Percentiles rank a stretch among this genome's conserved stretches.
Conservation (phyloP, 1,140 invertebrate genomes). For the Eciton burchellii region DNA sequence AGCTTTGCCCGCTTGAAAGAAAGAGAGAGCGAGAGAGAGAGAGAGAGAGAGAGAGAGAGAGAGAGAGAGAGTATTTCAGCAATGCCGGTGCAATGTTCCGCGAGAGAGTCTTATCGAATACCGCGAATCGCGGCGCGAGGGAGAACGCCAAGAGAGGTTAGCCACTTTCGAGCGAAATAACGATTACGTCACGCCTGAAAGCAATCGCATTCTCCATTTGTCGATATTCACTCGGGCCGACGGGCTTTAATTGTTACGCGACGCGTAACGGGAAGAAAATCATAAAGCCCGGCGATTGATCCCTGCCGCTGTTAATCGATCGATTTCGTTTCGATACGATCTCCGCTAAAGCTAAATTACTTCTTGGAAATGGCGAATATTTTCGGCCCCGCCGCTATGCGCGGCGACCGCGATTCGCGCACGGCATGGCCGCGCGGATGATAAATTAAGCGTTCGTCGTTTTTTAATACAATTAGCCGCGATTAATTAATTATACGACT, state of each 20-base stretch:
- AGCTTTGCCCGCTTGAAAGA: too few species aligned
- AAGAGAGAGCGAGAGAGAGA: too few species aligned
- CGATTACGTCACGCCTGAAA: slow-evolving; percentile 9
- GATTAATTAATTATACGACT: slow-evolving; percentile 13
- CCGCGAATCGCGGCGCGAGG: neutral
- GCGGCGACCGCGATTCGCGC: neutral
- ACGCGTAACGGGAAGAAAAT: slow-evolving; percentile 17
- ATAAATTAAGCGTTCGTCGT: slow-evolving; percentile 2
- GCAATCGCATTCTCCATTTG: slow-evolving; percentile 31
- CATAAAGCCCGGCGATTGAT: slow-evolving; percentile 30
- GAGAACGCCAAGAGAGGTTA: neutral
- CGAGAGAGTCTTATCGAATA: too few species aligned
- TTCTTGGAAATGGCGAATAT: slow-evolving; percentile 19
- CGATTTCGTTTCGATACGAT: slow-evolving; percentile 32
- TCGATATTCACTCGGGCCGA: slow-evolving; percentile 4
- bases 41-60: too few species aligned
- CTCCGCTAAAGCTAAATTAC: slow-evolving; percentile 5
- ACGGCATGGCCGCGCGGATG: neutral
- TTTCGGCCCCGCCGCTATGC: slow-evolving; percentile 9
- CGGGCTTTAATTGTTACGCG: slow-evolving; percentile 7
- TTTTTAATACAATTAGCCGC: neutral
- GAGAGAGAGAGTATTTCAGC: too few species aligned
- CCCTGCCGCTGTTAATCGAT: slow-evolving; percentile 27
- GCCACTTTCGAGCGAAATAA: slow-evolving; percentile 5
- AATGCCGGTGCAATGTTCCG: too few species aligned